Evolutionary conservation across 2,797 vertebrate genomes (phyloP).

Genomic region (Molossus alvarezi): DNA sequence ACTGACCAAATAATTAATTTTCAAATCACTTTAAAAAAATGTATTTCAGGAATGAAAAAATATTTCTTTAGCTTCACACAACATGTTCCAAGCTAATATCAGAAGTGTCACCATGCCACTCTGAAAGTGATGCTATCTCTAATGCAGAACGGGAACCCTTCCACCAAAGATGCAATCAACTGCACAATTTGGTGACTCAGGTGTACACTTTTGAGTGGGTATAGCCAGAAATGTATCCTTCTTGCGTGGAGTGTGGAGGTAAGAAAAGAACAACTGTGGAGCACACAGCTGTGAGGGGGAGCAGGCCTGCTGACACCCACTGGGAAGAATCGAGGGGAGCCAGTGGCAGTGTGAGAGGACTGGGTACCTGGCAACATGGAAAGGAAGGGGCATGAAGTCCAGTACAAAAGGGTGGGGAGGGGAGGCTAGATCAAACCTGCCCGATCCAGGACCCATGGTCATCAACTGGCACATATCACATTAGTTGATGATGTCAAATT

Average conservation of each 20-base stretch:
- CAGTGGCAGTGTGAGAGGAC: background rate
- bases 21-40: background rate
- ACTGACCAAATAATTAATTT: constrained; percentile 1
- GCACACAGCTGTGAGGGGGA: background rate
- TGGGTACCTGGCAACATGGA: background rate
- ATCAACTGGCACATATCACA: background rate
- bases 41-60: constrained; percentile 47
- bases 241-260: background rate
- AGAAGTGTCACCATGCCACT: background rate
- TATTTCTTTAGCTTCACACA: background rate
- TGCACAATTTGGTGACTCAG: background rate
- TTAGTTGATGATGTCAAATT: background rate
- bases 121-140: background rate
- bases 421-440: background rate
- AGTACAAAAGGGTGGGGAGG: too few species aligned
- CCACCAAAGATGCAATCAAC: background rate
- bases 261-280: background rate
- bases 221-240: background rate
- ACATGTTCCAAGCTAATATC: background rate
- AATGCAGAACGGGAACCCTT: background rate
- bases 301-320: background rate
- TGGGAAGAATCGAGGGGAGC: background rate
- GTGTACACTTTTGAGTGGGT: too few species aligned
- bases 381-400: background rate
- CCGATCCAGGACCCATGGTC: background rate